Percentiles rank a stretch among this genome's conserved stretches.
Conservation (phyloP, 2,888 invertebrate genomes). For the Nymphalis urticae region DNA sequence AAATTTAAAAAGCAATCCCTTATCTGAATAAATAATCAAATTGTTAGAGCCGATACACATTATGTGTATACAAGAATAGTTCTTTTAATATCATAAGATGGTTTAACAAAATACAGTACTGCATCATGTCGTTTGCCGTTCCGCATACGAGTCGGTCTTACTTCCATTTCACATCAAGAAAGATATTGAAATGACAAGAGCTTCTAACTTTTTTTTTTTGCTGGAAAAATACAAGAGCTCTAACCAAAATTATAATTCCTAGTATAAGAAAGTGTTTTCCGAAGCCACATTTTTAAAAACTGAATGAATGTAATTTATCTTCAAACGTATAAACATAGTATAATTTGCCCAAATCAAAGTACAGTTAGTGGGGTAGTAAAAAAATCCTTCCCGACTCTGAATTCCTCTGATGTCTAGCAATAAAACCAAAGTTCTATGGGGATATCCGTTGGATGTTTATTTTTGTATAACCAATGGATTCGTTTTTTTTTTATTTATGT, state of each 20-base stretch:
- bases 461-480: conserved; percentile 42
- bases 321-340: conserved; percentile 27
- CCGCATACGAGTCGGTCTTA: too few species aligned
- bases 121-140: too few species aligned
- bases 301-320: conserved; percentile 30
- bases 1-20: too few species aligned
- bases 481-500: conserved; percentile 35
- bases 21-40: too few species aligned
- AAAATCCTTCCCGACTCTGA: conserved; percentile 39
- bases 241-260: background rate
- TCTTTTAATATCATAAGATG: too few species aligned
- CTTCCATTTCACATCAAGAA: too few species aligned
- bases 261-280: background rate
- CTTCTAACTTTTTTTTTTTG: too few species aligned
- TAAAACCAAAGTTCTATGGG: conserved; percentile 44
- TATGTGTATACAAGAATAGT: too few species aligned
- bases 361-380: conserved; percentile 40
- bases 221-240: too few species aligned
- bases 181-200: too few species aligned
- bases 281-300: conserved; percentile 7
- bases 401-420: conserved; percentile 43
- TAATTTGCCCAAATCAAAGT: conserved; percentile 28
- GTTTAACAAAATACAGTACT: too few species aligned
- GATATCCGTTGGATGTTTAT: conserved; percentile 49
- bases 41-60: too few species aligned